Base-by-base conservation (phyloP, 2,113 vertebrate genomes). In the Platichthys stellatus region DNA sequence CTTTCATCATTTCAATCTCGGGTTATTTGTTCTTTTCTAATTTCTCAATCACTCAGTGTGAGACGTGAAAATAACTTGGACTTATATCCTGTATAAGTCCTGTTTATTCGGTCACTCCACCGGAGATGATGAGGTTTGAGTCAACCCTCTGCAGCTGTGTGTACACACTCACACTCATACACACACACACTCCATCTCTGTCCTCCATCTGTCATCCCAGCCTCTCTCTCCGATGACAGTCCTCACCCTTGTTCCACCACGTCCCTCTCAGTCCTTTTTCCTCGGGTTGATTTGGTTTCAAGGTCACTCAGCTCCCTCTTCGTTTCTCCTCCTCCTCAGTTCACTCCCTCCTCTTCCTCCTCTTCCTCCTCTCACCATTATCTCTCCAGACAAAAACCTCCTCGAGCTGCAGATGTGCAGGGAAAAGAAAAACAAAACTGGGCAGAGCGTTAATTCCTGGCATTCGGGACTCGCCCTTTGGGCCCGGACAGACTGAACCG, bases 81-180 rank as follows among this genome's bases (percentile, higher is more conserved):
- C n/a, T n/a, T n/a, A n/a, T n/a, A n/a, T n/a, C n/a, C n/a, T n/a
- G n/a, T n/a, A n/a, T n/a, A n/a, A n/a, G 57, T 84, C 62, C 26
- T 88, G 87, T 89, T 90, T 91, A 87, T 86, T 87, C 35, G 60
- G 85, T 80, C 91, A 83, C 83, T 91, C 68, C 78, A 82, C 83
- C 58, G 78, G 83, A 92, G 76, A 88, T 86, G 90, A 89, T 89
- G 90, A 91, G 90, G 87, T 90, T 88, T 72, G 82, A 62, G 66
- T 92, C 77, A 83, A 66, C 75, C 78, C 83, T 90, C 77, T 89
- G 90, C 92, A 93, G 92, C 92, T 93, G 92, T 93, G 90, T 90
- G 78, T 84, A 40, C 40, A 40, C 17, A 49, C 14, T 17, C 45
- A 49, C 45, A 49, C 14, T 17, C 45, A 49, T 17, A 49, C 47